These are phyloP conservation scores for Calidris pugnax DNA, from an alignment of 2,113 vertebrate genomes.

Conservation along the genomic window DNA sequence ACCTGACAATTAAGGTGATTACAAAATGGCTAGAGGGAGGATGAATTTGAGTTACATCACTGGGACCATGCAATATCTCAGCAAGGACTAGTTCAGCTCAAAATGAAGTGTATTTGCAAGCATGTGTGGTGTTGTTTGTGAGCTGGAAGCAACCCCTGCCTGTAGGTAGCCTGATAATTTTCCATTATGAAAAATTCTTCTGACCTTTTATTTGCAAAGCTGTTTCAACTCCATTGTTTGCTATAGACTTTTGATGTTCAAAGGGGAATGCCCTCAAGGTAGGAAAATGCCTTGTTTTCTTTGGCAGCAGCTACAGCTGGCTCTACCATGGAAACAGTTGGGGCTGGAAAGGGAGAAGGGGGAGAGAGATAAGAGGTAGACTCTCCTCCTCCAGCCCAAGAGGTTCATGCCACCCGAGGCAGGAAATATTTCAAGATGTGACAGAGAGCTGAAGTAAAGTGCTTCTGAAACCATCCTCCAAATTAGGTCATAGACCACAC, in stretches of 20 bases:
- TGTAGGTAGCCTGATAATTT: slow-evolving; percentile 33
- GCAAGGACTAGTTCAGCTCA: neutral
- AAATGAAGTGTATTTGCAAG: neutral
- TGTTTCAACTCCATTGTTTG: slow-evolving; percentile 61
- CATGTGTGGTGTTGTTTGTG: neutral
- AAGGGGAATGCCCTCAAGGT: slow-evolving; percentile 67
- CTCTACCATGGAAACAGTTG: slow-evolving; percentile 9
- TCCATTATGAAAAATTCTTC: slow-evolving; percentile 53
- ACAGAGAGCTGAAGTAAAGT: neutral
- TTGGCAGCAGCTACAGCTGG: slow-evolving; percentile 27
- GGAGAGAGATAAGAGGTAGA: neutral
- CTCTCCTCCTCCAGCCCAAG: neutral
- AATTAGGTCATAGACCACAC: neutral
- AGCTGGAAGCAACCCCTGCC: slow-evolving; percentile 3
- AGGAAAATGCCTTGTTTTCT: slow-evolving; percentile 63
- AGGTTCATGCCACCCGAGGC: neutral
- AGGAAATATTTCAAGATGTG: neutral
- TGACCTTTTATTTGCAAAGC: slow-evolving; percentile 60
- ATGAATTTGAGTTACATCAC: slow-evolving; percentile 5
- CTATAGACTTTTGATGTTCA: slow-evolving; percentile 54
- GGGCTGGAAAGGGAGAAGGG: neutral
- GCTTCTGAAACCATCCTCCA: neutral
- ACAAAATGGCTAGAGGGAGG: slow-evolving; percentile 2
- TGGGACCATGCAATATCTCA: neutral
- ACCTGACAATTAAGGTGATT: slow-evolving; percentile 32